Evolutionary conservation across 2,797 vertebrate genomes (phyloP).

Genomic region (Chromobotia macracanthus): DNA sequence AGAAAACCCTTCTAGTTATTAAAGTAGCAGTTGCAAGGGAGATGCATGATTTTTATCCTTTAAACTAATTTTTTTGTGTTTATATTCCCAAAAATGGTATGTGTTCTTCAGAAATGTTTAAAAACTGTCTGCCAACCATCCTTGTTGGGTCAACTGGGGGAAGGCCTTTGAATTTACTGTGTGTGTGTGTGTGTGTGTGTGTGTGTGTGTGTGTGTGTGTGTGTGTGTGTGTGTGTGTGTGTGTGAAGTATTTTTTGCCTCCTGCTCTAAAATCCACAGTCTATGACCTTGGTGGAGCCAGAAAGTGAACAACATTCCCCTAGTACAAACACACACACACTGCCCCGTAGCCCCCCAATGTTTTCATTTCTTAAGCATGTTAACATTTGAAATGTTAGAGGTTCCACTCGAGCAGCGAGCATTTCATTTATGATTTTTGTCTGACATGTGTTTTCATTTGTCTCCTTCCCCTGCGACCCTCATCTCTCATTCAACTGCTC

Average conservation of each 20-base stretch:
- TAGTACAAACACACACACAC: neutral
- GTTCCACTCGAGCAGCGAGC: slow-evolving; percentile 6
- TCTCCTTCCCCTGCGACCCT: slow-evolving; percentile 21
- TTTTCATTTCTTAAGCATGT: slow-evolving; percentile 29
- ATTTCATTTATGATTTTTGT: slow-evolving; percentile 20
- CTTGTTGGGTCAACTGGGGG: slow-evolving; percentile 11
- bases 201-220: slow-evolving; percentile 3
- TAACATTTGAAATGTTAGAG: neutral
- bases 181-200: slow-evolving; percentile 9
- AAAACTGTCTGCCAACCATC: neutral
- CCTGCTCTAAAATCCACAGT: neutral
- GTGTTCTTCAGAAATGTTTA: slow-evolving; percentile 1
- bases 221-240: slow-evolving; percentile 8
- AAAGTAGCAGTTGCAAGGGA: neutral
- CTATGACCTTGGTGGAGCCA: slow-evolving; percentile 19
- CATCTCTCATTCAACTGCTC: neutral
- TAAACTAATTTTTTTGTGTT: neutral
- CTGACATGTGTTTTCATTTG: slow-evolving; percentile 39
- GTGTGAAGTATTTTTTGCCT: slow-evolving; percentile 12
- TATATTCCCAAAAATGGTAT: neutral
- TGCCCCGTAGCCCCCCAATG: neutral
- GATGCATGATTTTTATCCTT: neutral
- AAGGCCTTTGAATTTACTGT: slow-evolving; percentile 4
- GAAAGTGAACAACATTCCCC: neutral
- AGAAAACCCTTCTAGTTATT: neutral